Conservation (phyloP, 2,113 vertebrate species). For the Atrichornis clamosus region DNA sequence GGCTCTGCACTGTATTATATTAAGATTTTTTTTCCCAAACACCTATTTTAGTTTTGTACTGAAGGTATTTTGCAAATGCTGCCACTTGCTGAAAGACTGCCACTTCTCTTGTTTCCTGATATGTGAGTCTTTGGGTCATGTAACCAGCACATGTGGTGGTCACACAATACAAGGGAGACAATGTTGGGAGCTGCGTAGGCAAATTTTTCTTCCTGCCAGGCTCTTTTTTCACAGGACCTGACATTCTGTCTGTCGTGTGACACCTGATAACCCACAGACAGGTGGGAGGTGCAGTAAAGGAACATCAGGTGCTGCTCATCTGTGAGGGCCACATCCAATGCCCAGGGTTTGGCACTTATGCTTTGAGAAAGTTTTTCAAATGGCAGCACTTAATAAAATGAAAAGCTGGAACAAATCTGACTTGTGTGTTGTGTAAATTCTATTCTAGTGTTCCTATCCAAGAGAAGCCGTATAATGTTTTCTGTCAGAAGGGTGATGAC, state of each 20-base stretch:
- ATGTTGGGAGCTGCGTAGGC: accelerated
- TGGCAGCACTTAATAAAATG: not conserved
- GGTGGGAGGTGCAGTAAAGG: not conserved
- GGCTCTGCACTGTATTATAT: not conserved
- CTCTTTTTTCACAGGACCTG: not conserved
- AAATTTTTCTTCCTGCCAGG: not conserved
- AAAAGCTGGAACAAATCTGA: not conserved
- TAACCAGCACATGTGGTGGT: not conserved
- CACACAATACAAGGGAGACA: not conserved
- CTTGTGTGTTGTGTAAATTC: not conserved
- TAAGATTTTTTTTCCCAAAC: not conserved
- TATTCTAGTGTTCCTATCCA: not conserved
- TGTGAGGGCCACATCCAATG: not conserved
- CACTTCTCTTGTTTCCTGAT: not conserved
- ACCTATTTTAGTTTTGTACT: not conserved
- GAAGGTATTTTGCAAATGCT: not conserved
- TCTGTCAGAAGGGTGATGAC: not conserved
- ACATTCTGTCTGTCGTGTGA: not conserved
- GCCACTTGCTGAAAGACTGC: not conserved
- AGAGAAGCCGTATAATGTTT: not conserved
- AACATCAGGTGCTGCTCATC: not conserved
- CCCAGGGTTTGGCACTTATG: not conserved
- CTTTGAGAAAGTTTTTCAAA: not conserved
- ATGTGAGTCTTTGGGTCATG: not conserved
- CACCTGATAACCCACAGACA: not conserved